Conservation (phyloP, 1,140 invertebrate genomes). For the Delia radicum region DNA sequence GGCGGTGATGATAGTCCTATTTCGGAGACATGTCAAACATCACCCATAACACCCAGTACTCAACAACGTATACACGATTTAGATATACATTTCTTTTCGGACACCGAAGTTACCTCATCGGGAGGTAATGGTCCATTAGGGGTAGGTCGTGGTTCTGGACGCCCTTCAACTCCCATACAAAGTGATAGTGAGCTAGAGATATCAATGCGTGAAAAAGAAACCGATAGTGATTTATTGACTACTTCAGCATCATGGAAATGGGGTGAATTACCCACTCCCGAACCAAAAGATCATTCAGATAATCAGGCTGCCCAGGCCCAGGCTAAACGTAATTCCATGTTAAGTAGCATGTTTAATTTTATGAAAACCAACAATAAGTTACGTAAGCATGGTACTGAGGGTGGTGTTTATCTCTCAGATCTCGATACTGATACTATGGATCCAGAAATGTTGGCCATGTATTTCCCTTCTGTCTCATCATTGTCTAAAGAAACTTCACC, state of each 20-base stretch:
- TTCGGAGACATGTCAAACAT: slow-evolving; percentile 32
- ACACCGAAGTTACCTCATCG: slow-evolving; percentile 70
- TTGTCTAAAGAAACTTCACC: slow-evolving; percentile 10
- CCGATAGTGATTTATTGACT: slow-evolving; percentile 47
- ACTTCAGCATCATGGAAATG: slow-evolving; percentile 82
- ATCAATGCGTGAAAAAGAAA: slow-evolving; percentile 61
- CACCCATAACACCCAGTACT: slow-evolving; percentile 31
- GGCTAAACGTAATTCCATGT: slow-evolving; percentile 71
- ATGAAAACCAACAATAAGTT: slow-evolving; percentile 80
- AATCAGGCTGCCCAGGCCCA: slow-evolving; percentile 50
- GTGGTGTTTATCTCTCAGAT: slow-evolving; percentile 92
- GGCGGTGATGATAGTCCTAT: slow-evolving; percentile 40
- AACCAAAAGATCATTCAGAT: slow-evolving; percentile 38
- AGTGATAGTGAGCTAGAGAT: slow-evolving; percentile 94
- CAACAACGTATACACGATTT: slow-evolving; percentile 55
- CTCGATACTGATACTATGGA: slow-evolving; percentile 85
- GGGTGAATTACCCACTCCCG: slow-evolving; percentile 86
- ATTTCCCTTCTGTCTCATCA: slow-evolving; percentile 68
- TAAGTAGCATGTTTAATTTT: slow-evolving; percentile 89
- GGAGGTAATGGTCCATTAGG: slow-evolving; percentile 31
- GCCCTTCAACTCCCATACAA: slow-evolving; percentile 80
- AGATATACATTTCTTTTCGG: slow-evolving; percentile 88
- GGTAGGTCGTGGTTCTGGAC: slow-evolving; percentile 56
- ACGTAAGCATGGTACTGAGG: slow-evolving; percentile 67
- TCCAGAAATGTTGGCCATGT: slow-evolving; percentile 85